Conservation (phyloP, 2,113 vertebrate species). For the Gallinago paraguaiae region DNA sequence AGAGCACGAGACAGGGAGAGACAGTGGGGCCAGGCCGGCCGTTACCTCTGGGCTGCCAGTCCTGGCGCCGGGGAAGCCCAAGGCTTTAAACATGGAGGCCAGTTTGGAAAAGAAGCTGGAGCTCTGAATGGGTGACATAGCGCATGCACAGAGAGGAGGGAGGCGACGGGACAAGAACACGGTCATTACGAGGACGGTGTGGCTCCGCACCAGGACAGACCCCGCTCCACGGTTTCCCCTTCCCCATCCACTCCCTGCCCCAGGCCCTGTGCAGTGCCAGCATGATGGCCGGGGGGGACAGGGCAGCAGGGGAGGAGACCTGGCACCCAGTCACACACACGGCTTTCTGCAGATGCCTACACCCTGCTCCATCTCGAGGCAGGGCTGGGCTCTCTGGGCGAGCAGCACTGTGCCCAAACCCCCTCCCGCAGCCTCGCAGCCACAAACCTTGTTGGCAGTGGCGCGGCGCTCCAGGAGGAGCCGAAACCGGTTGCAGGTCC, state of each 20-base stretch:
- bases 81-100: constrained; percentile 79
- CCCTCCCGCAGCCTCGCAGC: accelerated
- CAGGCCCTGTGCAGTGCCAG: not conserved
- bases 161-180: not conserved
- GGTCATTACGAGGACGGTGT: accelerated
- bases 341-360: not conserved
- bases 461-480: constrained; percentile 88
- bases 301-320: not conserved
- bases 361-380: not conserved
- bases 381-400: not conserved
- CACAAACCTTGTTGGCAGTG: constrained; percentile 78
- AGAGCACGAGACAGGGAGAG: not conserved
- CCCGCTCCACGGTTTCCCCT: accelerated
- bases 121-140: constrained; percentile 71
- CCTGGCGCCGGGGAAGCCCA: constrained; percentile 75
- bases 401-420: accelerated
- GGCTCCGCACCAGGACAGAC: not conserved
- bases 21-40: not conserved
- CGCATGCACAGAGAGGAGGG: not conserved
- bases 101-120: constrained; percentile 85
- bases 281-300: accelerated
- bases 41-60: constrained; percentile 80
- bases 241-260: not conserved
- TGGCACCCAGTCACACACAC: accelerated
- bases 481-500: constrained; percentile 88